phyloP scores from a whole-genome alignment of 2,113 vertebrate species.

The Podarcis cretensis region DNA sequence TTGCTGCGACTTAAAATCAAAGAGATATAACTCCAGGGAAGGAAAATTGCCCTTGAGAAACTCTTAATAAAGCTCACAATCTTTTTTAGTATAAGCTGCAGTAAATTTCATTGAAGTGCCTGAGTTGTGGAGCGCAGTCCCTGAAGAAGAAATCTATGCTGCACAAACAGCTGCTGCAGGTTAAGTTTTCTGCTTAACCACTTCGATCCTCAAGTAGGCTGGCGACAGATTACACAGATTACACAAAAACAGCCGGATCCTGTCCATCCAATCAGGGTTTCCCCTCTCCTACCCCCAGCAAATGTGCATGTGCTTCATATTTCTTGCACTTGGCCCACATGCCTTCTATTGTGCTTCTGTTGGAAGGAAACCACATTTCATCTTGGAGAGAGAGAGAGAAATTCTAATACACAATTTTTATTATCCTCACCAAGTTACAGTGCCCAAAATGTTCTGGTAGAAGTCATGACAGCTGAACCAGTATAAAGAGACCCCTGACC shows the following conservation, averaged over 20 bases:
- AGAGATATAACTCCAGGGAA: conserved; percentile 16
- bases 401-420: too few species aligned
- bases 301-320: neutral
- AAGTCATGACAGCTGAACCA: too few species aligned
- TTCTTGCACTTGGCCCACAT: neutral
- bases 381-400: too few species aligned
- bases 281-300: neutral
- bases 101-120: conserved; percentile 25
- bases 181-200: neutral
- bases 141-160: neutral
- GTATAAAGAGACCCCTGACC: too few species aligned
- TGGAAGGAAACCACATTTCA: too few species aligned
- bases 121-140: neutral
- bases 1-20: conserved; percentile 20
- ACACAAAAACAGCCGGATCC: neutral
- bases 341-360: too few species aligned
- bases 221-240: too few species aligned
- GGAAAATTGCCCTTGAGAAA: conserved; percentile 14
- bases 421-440: too few species aligned
- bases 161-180: neutral
- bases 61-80: conserved; percentile 21
- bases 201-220: neutral
- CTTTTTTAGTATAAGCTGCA: conserved; percentile 1
- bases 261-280: neutral
- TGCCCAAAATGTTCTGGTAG: too few species aligned